Evolutionary conservation across 2,797 vertebrate genomes (phyloP), one percentile per base, ranked within the genome.

Genomic region (Hoplostethus atlanticus): DNA sequence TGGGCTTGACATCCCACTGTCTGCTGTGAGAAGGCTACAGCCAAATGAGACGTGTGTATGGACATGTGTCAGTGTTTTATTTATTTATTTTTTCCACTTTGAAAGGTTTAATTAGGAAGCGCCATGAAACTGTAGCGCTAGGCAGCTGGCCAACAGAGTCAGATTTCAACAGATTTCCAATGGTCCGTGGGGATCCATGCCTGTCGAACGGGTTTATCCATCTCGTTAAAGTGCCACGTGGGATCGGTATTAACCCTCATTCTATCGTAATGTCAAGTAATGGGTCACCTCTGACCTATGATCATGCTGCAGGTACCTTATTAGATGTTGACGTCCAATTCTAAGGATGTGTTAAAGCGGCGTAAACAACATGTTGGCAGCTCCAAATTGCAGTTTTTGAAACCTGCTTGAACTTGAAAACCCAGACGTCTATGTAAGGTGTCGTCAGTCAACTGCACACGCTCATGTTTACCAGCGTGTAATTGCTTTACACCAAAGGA

Each of bases 211-310:
- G 44, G 48, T 17, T 67, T 59, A 17, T 72, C 38, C 16, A 30
- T 67, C 38, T 50, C 31, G 64, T 66, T 46, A 50, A 70, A 48
- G 47, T n/a, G 17, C 38, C 62, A 71, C 11, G 11, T 17, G 36
- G 31, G 44, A 40, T 16, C 40, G 59, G 42, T 30, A 56, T 44
- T 48, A 25, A 4, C 34, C 38, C 30, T 75, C 30, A 6, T 58
- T 38, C 51, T 36, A 17, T 63, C 8, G 59, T 68, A 68, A 70
- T 55, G 17, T 47, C 53, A 12, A 63, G 0, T 68, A 71, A 76
- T 68, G 59, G 36, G 16, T 80, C 44, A 25, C 54, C 48, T 30
- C 52, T 75, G 69, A 74, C 64, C 70, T 71, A 13, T 56, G 62
- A 78, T 68, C 69, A 54, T 12, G n/a, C 58, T 40, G 6, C 50